A percentile compares a stretch with the other conserved stretches of the same genome.
phyloP scores from a whole-genome alignment of 2,797 vertebrate species.

The Hybognathus amarus region DNA sequence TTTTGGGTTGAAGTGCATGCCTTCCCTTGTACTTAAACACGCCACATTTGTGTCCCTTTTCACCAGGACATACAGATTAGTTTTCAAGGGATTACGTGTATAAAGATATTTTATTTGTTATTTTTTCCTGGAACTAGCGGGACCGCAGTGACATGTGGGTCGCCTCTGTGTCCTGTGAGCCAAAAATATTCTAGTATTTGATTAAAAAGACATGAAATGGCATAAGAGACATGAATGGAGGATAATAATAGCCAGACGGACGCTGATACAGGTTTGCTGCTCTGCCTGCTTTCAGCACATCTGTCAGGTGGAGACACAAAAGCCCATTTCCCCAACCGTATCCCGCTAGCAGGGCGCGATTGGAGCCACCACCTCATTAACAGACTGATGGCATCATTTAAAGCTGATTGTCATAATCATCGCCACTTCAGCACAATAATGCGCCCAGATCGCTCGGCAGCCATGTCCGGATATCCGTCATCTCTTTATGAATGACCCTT shows the following conservation, averaged over 20 bases:
- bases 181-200: slow-evolving; percentile 57
- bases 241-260: slow-evolving; percentile 69
- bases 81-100: slow-evolving; percentile 24
- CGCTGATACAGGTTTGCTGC: slow-evolving; percentile 48
- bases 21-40: background rate
- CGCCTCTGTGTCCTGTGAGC: slow-evolving; percentile 19
- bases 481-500: slow-evolving; percentile 16
- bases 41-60: background rate
- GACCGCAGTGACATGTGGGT: slow-evolving; percentile 16
- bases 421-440: slow-evolving; percentile 2
- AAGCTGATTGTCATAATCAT: slow-evolving; percentile 9
- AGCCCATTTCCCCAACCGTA: background rate
- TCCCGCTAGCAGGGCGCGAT: background rate
- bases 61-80: background rate
- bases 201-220: slow-evolving; percentile 72
- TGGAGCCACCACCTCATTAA: background rate
- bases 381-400: slow-evolving; percentile 21
- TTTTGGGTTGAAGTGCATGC: background rate
- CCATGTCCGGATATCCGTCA: background rate
- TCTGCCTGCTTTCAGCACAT: slow-evolving; percentile 50
- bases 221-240: slow-evolving; percentile 62
- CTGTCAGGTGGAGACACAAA: slow-evolving; percentile 49
- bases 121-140: too few species aligned
- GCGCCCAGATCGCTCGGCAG: background rate
- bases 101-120: background rate